These are phyloP conservation scores for Haliclona indistincta DNA, from an alignment of 37 sponge, comb jelly and placozoan species.

Conservation along the genomic window DNA sequence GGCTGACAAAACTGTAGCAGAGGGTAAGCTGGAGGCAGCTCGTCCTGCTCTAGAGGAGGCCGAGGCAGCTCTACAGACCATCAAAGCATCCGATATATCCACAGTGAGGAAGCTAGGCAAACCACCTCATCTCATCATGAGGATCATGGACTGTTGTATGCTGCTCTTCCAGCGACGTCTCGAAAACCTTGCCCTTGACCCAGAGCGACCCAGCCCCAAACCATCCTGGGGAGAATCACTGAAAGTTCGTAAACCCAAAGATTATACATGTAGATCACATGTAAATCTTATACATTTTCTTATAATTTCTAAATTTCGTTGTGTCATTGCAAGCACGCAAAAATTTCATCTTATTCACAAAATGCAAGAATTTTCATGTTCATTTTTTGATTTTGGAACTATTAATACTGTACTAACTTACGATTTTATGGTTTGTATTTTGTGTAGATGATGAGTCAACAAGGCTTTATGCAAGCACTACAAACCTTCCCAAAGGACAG, in stretches of 20 bases:
- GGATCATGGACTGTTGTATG: conserved; percentile 97
- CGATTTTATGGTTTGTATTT: neutral
- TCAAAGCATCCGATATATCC: conserved; percentile 94
- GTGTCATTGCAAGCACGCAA: no score
- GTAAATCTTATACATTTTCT: neutral
- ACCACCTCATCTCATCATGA: conserved; percentile 99
- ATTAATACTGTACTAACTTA: neutral
- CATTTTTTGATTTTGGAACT: neutral
- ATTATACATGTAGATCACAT: neutral
- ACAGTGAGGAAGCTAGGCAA: conserved; percentile 94
- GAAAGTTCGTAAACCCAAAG: conserved; percentile 31
- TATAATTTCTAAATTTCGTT: neutral
- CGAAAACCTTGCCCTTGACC: conserved; percentile 75
- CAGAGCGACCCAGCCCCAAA: conserved; percentile 86
- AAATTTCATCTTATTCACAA: no score
- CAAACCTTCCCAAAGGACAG: conserved; percentile 86
- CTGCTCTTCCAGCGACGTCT: conserved; percentile 87
- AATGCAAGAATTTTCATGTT: no score
- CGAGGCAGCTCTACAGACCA: conserved; percentile 94
- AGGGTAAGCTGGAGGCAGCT: conserved; percentile 87
- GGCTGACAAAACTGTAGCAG: conserved; percentile 91
- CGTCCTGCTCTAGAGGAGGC: conserved; percentile 97
- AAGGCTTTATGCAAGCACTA: conserved; percentile 78
- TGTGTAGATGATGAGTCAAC: conserved; percentile 80
- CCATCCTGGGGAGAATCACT: conserved; percentile 98